Conservation (phyloP, 2,888 invertebrate species). For the Cremastobaeus sp. region DNA sequence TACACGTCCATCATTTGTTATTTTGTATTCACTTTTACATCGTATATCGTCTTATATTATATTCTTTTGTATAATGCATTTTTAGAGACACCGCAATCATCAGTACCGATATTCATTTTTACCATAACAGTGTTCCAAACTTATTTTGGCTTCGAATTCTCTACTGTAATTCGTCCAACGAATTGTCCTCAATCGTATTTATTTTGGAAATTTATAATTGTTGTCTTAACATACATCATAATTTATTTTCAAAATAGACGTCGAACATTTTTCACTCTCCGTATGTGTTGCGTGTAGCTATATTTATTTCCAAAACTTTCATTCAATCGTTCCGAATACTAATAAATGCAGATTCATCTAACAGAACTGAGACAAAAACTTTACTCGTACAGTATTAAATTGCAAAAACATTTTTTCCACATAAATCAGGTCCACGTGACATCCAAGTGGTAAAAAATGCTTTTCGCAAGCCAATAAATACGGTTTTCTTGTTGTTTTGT, state of each 20-base stretch:
- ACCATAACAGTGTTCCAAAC: constrained; percentile 31
- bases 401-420: constrained; percentile 20
- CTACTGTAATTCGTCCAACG: not conserved
- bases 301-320: constrained; percentile 15
- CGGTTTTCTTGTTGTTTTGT: constrained; percentile 17
- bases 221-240: constrained; percentile 19
- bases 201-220: constrained; percentile 36
- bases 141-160: constrained; percentile 26
- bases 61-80: constrained; percentile 23
- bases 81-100: not conserved
- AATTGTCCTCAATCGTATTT: constrained; percentile 18
- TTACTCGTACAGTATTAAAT: constrained; percentile 33
- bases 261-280: constrained; percentile 1
- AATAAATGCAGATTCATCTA: constrained; percentile 4
- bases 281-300: constrained; percentile 16
- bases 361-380: constrained; percentile 16
- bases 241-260: constrained; percentile 44
- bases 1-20: constrained; percentile 1
- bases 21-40: constrained; percentile 3
- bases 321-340: not conserved
- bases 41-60: constrained; percentile 12
- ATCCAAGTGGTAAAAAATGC: not conserved
- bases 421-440: not conserved
- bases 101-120: not conserved
- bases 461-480: constrained; percentile 15